phyloP scores from a whole-genome alignment of 2,888 invertebrate species.

The Lottia gigantea region DNA sequence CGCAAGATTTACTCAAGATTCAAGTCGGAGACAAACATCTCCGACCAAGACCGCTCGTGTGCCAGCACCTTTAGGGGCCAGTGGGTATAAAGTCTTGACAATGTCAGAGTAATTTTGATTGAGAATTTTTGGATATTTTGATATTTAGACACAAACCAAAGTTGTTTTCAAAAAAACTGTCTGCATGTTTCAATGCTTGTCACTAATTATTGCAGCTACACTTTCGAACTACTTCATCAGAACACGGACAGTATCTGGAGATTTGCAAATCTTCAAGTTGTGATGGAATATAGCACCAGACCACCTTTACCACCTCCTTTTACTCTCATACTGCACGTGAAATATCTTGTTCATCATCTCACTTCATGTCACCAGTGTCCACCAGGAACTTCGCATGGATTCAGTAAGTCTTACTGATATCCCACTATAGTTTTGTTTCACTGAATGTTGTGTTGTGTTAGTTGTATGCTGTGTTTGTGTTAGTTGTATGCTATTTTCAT shows the following conservation, averaged over 20 bases:
- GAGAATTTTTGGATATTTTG: too few relatives aligned
- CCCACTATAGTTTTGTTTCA: not conserved
- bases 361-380: not conserved
- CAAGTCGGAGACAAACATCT: too few relatives aligned
- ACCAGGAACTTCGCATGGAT: not conserved
- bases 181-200: too few relatives aligned
- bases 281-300: conserved; percentile 50
- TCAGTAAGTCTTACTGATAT: not conserved
- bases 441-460: not conserved
- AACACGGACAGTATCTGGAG: conserved; percentile 55
- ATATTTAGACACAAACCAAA: too few relatives aligned
- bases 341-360: conserved; percentile 20
- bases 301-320: conserved; percentile 53
- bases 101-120: too few relatives aligned
- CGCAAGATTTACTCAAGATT: too few relatives aligned
- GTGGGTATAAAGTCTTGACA: too few relatives aligned
- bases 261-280: conserved; percentile 49
- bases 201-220: conserved; percentile 41
- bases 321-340: conserved; percentile 41
- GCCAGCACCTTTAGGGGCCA: too few relatives aligned
- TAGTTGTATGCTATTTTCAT: too few relatives aligned
- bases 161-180: not conserved
- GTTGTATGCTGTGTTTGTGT: too few relatives aligned
- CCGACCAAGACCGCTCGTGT: too few relatives aligned
- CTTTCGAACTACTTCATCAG: conserved; percentile 50